These are phyloP conservation scores for Podocnemis expansa DNA, from an alignment of 2,113 vertebrate genomes.

Conservation along the genomic window DNA sequence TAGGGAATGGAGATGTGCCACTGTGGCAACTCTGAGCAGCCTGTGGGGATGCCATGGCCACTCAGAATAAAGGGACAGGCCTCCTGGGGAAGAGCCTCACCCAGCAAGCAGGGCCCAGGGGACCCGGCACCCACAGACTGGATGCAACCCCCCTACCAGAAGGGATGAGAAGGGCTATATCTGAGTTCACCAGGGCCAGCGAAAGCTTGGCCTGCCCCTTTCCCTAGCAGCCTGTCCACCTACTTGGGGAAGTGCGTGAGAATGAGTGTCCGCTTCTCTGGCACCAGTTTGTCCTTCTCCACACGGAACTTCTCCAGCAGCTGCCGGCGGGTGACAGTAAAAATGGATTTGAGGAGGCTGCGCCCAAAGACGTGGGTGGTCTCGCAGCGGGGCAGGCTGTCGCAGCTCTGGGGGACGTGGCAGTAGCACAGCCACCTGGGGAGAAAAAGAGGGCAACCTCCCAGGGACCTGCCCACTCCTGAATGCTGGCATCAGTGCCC, in stretches of 20 bases:
- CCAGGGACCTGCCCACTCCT: rapidly evolving
- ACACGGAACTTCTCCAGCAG: slow-evolving; percentile 98
- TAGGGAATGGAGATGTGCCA: no score
- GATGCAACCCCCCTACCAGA: background rate
- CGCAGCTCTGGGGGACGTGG: slow-evolving; percentile 97
- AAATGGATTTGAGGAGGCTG: slow-evolving; percentile 96
- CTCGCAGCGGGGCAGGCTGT: slow-evolving; percentile 96
- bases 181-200: background rate
- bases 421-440: slow-evolving; percentile 97
- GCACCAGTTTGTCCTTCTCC: slow-evolving; percentile 97
- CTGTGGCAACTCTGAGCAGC: background rate
- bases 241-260: slow-evolving; percentile 99
- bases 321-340: slow-evolving; percentile 94
- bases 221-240: background rate
- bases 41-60: rapidly evolving
- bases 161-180: background rate
- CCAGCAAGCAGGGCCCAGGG: background rate
- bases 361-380: slow-evolving; percentile 97
- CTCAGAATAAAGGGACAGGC: background rate
- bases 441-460: rapidly evolving
- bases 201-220: background rate
- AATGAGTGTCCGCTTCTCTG: slow-evolving; percentile 96
- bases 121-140: background rate
- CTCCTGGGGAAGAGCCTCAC: rapidly evolving
- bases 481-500: background rate